Evolutionary conservation across 1,140 invertebrate genomes (phyloP), one percentile per base, ranked within the genome.

Genomic region (Thaumatotibia leucotreta): DNA sequence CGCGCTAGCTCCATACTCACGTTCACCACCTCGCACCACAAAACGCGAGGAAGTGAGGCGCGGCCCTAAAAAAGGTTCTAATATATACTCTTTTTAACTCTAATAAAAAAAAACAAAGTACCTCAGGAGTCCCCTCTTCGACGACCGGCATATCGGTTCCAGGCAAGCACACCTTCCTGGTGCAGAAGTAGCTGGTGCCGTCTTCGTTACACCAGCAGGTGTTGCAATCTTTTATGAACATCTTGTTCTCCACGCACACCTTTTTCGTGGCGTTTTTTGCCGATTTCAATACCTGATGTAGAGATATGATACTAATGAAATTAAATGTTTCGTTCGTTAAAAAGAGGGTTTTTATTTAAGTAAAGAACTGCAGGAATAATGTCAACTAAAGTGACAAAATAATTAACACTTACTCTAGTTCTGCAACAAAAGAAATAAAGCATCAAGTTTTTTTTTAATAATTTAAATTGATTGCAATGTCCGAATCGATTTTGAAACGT

Each of bases 131-230:
- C 8, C 23, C 67, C 22, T 81, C 79, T 65, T 74, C 77, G 0
- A 1, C 61, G 3, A 49, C 49, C 0, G 10, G 58, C 4, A 76
- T 75, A 4, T 86, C 85, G 17, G 82, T 76, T 1, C 80, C 73
- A 0, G 74, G 69, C 8, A 88, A 66, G 61, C 87, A 89, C n/a
- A 80, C 77, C 66, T 82, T 82, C 54, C 88, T 76, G 0, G 85
- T 91, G 65, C 88, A 91, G 63, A 80, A 83, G 68, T 80, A 90
- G 10, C 82, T 80, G 1, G 86, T 91, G 0, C 89, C 88, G 20
- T 90, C 83, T 20, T 89, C 86, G 63, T 89, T 90, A 63, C 88
- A 91, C 83, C 82, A 87, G 61, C 90, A 91, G 5, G 83, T 89
- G 72, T 91, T 91, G 64, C 90, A 91, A 64, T 89, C 82, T 58